phyloP scores from a whole-genome alignment of 2,888 invertebrate species.

The Amiota minor region DNA sequence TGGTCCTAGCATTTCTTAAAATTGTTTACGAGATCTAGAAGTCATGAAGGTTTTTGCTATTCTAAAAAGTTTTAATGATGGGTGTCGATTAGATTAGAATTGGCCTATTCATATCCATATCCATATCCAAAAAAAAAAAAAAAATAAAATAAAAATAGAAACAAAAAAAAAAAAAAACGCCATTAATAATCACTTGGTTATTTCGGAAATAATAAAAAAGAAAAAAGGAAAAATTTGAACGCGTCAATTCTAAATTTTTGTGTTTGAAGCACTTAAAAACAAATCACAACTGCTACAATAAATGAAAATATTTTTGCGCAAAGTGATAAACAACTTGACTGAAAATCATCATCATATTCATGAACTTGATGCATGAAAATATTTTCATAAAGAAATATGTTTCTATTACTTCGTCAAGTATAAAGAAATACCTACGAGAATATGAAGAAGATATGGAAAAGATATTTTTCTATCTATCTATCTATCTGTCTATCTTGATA shows the following conservation, averaged over 20 bases:
- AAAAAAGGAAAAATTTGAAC: not conserved
- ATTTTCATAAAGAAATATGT: conserved; percentile 49
- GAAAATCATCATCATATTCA: conserved; percentile 25
- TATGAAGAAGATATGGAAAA: conserved; percentile 36
- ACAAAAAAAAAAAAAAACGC: too few species aligned
- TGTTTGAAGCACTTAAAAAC: too few species aligned
- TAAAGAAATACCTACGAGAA: conserved; percentile 38
- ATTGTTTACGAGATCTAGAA: too few species aligned
- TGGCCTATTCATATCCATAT: too few species aligned
- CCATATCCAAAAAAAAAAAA: too few species aligned
- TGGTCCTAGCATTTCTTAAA: too few species aligned
- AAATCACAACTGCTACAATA: not conserved
- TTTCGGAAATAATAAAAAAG: conserved; percentile 1
- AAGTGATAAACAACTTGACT: not conserved
- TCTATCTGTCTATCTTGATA: conserved; percentile 31
- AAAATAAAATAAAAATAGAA: too few species aligned
- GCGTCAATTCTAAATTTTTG: too few species aligned
- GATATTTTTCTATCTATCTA: conserved; percentile 47
- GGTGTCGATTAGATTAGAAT: too few species aligned
- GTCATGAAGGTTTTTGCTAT: too few species aligned
- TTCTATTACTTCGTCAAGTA: conserved; percentile 59
- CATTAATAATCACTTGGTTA: too few species aligned
- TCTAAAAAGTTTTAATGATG: too few species aligned
- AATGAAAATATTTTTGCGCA: not conserved
- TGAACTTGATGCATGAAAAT: conserved; percentile 62